Evolutionary conservation across 2,797 vertebrate species (phyloP), one percentile per base, ranked within the genome.

Genomic region (Glyptemys insculpta): DNA sequence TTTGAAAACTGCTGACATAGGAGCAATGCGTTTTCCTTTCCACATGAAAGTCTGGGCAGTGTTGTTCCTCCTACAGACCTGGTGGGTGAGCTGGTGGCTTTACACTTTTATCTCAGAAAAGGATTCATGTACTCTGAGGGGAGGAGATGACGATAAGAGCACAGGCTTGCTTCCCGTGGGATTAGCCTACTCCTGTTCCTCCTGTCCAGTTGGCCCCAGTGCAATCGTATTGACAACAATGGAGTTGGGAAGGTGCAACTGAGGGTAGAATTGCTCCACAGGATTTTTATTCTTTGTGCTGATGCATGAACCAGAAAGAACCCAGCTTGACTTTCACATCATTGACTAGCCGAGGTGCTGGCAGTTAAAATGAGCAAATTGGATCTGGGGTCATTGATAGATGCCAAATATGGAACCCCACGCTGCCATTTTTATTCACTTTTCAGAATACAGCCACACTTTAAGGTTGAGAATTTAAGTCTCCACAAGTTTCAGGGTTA

Each of bases 401-500:
- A 37, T 59, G 2, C 8, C 41, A 79, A 74, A 81, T 27, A 74
- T 0, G 56, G 21, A 47, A 93, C 2, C 11, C 1, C 0, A 27
- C 41, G 6, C n/a, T 8, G 11, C 59, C 41, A 80, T 96, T 90
- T 18, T 12, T 4, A 27, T 15, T 78, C 4, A 2, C 0, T 5
- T 59, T 80, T 78, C 41, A 44, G 34, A 23, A 15, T 31, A 2
- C 5, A 21, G 84, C 87, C 81, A 1, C 23, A 76, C 80, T 85
- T 72, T 91, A 92, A 85, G n/a, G 7, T 21, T 80, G 5, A 7
- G 91, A 65, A 72, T 12, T 65, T 89, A 4, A 12, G 1, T 0
- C 1, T 53, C 87, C 5, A 62, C 79, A 27, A 41, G 3, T 80
- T 72, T 79, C 34, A 25, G 68, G 52, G 87, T 68, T 29, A 81